These are phyloP conservation scores for Seriola aureovittata DNA, from an alignment of 2,113 vertebrate genomes.

Conservation along the genomic window DNA sequence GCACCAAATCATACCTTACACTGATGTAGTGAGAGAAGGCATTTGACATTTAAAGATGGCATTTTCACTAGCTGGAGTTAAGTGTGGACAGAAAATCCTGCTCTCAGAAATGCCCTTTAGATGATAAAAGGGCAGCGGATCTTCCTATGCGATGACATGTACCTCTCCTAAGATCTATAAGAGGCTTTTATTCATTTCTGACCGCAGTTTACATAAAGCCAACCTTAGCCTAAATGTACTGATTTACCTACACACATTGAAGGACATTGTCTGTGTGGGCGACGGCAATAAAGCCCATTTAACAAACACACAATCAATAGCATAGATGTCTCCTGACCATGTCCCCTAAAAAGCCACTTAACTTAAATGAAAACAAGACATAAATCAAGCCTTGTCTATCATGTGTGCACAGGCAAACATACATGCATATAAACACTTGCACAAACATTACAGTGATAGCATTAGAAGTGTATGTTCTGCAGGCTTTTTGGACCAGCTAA, in stretches of 20 bases:
- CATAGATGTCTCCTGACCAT: constrained; percentile 63
- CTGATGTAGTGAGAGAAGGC: constrained; percentile 29
- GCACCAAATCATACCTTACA: constrained; percentile 30
- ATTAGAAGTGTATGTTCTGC: not conserved
- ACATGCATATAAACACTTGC: not conserved
- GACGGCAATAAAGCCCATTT: constrained; percentile 57
- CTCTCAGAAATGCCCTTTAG: constrained; percentile 65
- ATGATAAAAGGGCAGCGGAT: constrained; percentile 40
- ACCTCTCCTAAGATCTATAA: constrained; percentile 13
- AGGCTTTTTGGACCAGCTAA: not conserved
- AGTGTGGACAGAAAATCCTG: constrained; percentile 49
- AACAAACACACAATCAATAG: constrained; percentile 72
- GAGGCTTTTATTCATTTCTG: constrained; percentile 30
- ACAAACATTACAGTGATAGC: not conserved
- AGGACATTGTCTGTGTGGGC: constrained; percentile 34
- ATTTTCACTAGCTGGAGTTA: constrained; percentile 61
- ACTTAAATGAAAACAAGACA: constrained; percentile 56
- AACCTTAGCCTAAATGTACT: not conserved
- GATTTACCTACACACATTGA: not conserved
- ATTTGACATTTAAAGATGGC: constrained; percentile 77
- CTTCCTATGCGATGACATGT: constrained; percentile 18
- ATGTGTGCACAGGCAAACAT: constrained; percentile 10
- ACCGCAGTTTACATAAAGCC: constrained; percentile 10
- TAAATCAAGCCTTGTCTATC: constrained; percentile 42
- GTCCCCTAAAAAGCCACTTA: constrained; percentile 71